Base-by-base conservation (phyloP, 2,888 invertebrate species). In the Drosophila austrosaltans region DNA sequence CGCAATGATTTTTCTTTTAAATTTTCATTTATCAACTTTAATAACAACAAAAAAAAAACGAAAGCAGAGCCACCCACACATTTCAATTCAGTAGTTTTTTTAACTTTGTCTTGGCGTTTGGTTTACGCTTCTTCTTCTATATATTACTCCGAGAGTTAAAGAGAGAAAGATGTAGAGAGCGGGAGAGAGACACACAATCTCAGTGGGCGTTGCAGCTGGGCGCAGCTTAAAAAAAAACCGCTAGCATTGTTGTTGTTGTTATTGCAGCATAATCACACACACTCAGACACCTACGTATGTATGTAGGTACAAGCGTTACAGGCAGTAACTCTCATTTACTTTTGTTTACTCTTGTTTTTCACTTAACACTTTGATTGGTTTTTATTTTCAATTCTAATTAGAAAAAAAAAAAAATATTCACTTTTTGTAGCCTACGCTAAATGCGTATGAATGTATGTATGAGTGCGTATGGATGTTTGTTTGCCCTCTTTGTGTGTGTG, bases 1-100 rank as follows among this genome's bases (percentile, higher is more conserved):
- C 84, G 87, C 89, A 74, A 81, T 81, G 69, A 83, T 71, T 88
- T 75, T 75, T 53, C 75, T 32, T 75, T 60, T 62, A 86, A 40
- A 40, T 82, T 82, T 85, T 73, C 57, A 60, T 60, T 30, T n/a
- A 53, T 71, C 54, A 22, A 39, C 28, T 39, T 40, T 72, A 72
- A 66, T 53, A 63, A 71, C 58, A 54, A 36, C 36, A 40, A 66
- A 66, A 53, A 63, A 75, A 59, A n/a, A 59, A 20, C 8, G 25
- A 8, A 62, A 53, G 56, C 58, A 22, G 48, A 39, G 53, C 39
- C 72, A 58, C 60, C 56, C 59, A 71, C 67, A 63, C 70, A 69
- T 54, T 71, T 25, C 40, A 54, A 39, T 44, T 36, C 57, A 25
- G 48, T 25, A 48, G 7, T 42, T 63, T 72, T 22, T 63, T 63